Evolutionary conservation across 2,113 vertebrate species (phyloP).

Genomic region (Ivindomyrus marchei): DNA sequence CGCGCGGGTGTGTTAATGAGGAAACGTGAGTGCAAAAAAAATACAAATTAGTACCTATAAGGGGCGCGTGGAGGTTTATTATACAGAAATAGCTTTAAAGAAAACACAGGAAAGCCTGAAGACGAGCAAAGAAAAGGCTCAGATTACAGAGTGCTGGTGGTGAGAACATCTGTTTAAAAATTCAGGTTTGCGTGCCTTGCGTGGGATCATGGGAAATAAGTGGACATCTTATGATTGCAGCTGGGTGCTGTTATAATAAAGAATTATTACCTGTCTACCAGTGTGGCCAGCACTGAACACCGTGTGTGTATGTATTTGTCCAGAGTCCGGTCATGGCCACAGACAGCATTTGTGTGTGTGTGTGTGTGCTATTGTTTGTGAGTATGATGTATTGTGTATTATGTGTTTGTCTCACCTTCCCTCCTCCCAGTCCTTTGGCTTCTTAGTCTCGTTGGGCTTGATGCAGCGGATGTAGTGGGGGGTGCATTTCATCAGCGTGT

Average conservation of each 20-base stretch:
- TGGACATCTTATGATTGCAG: neutral
- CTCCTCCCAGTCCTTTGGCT: constrained; percentile 92
- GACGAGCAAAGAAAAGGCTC: neutral
- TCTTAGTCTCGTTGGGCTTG: constrained; percentile 98
- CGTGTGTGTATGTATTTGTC: neutral
- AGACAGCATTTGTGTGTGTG: constrained; percentile 5
- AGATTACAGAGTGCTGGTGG: neutral
- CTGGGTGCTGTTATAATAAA: neutral
- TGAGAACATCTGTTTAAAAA: constrained; percentile 4
- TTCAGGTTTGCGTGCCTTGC: neutral
- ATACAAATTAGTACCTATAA: neutral
- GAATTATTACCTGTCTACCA: neutral
- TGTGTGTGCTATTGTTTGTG: neutral
- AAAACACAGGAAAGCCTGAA: neutral
- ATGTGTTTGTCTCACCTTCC: constrained; percentile 68
- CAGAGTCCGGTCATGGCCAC: neutral
- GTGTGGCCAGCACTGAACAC: neutral
- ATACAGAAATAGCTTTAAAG: neutral
- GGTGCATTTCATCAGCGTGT: constrained; percentile 94
- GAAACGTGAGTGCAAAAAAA: neutral
- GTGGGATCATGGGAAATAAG: neutral
- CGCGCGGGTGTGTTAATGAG: neutral
- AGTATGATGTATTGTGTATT: neutral
- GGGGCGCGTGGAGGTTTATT: neutral
- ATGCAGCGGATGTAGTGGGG: constrained; percentile 98